phyloP scores from a whole-genome alignment of 2,797 vertebrate species.

The Microcaecilia unicolor region DNA sequence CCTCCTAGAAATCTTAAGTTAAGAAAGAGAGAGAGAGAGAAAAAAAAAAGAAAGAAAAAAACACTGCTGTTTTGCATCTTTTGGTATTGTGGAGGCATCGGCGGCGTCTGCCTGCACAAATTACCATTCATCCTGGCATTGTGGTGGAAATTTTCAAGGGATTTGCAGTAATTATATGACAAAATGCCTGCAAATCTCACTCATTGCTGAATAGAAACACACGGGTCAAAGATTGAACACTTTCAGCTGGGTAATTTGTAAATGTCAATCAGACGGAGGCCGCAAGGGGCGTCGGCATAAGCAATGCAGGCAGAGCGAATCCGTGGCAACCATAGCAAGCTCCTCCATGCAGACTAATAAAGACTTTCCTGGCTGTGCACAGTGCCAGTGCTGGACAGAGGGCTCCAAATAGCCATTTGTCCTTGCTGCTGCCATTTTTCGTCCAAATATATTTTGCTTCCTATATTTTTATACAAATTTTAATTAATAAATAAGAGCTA shows the following conservation, averaged over 20 bases:
- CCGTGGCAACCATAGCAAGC: slow-evolving; percentile 45
- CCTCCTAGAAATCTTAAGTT: slow-evolving; percentile 33
- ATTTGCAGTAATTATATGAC: slow-evolving; percentile 99
- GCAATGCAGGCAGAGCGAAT: slow-evolving; percentile 30
- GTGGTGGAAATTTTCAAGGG: slow-evolving; percentile 89
- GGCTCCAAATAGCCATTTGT: no score
- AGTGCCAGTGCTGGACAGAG: no score
- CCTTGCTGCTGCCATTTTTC: no score
- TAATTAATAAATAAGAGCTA: no score
- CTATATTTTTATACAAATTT: no score
- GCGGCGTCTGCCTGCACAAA: slow-evolving; percentile 63
- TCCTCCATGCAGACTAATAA: slow-evolving; percentile 67
- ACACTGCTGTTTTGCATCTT: slow-evolving; percentile 48
- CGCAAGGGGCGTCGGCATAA: slow-evolving; percentile 58
- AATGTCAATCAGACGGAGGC: slow-evolving; percentile 92
- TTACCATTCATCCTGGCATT: slow-evolving; percentile 77
- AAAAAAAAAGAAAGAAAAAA: slow-evolving; percentile 20
- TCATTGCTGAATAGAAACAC: slow-evolving; percentile 88
- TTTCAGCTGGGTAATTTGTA: slow-evolving; percentile 96
- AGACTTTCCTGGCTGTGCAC: no score
- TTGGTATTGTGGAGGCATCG: slow-evolving; percentile 46
- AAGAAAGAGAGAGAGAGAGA: slow-evolving; percentile 23
- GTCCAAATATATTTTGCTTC: no score
- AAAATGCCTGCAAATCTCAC: slow-evolving; percentile 93
- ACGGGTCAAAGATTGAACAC: slow-evolving; percentile 92